Conservation (phyloP, 2,797 vertebrate species). For the Silurus lanzhouensis region DNA sequence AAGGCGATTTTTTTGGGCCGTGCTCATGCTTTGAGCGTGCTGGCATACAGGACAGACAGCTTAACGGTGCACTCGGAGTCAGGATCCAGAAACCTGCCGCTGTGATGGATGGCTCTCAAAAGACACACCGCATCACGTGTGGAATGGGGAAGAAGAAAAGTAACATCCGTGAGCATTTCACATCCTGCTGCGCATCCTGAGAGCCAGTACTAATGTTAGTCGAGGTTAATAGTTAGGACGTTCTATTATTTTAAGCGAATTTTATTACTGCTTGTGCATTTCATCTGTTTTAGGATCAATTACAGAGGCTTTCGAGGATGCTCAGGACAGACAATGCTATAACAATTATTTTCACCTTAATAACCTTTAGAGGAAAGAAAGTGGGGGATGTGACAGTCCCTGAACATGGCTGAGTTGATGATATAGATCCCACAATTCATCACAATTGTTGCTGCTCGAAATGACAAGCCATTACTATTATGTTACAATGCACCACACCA, state of each 20-base stretch:
- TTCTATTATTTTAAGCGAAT: neutral
- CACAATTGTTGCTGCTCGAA: neutral
- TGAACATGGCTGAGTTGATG: neutral
- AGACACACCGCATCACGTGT: slow-evolving; percentile 4
- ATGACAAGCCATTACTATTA: neutral
- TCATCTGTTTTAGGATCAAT: neutral
- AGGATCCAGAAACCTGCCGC: slow-evolving; percentile 32
- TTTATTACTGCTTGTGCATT: neutral
- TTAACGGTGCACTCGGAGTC: slow-evolving; percentile 34
- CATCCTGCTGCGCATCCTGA: neutral
- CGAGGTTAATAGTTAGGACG: neutral
- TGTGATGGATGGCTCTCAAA: slow-evolving; percentile 41
- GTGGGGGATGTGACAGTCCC: neutral
- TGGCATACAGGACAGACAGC: slow-evolving; percentile 12
- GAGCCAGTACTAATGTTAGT: neutral
- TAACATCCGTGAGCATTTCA: neutral
- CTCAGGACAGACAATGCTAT: neutral
- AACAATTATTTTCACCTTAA: neutral
- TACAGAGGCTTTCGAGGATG: neutral
- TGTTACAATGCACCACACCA: neutral
- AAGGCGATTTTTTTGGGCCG: slow-evolving; percentile 9
- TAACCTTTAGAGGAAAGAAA: neutral
- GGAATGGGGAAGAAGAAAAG: slow-evolving; percentile 12
- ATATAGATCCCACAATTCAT: neutral
- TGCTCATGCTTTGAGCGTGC: slow-evolving; percentile 4